Evolutionary conservation across 2,113 vertebrate species (phyloP).

Genomic region (Cricetomys ansorgei): DNA sequence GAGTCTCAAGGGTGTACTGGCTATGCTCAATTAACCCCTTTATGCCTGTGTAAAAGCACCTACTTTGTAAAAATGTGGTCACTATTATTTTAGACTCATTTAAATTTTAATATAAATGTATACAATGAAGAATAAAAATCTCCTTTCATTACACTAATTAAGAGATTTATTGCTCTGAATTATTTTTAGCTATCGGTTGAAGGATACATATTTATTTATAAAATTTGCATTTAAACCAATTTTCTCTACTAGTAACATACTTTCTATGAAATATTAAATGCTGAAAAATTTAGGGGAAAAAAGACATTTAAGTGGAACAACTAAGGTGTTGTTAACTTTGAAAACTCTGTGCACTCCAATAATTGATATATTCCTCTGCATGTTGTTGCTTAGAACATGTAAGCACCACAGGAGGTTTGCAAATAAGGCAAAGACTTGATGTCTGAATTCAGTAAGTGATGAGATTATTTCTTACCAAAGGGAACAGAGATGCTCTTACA

Average conservation of each 20-base stretch:
- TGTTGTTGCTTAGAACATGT: rapidly evolving
- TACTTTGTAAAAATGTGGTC: conserved; percentile 33
- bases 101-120: conserved; percentile 59
- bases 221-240: conserved; percentile 21
- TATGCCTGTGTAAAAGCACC: conserved; percentile 35
- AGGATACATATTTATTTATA: background rate
- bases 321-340: background rate
- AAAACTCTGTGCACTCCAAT: background rate
- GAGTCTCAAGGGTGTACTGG: conserved; percentile 51
- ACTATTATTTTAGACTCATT: conserved; percentile 62
- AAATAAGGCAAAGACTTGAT: background rate
- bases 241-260: background rate
- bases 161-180: background rate
- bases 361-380: background rate
- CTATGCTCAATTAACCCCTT: conserved; percentile 74
- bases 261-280: background rate
- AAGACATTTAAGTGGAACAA: background rate
- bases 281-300: background rate
- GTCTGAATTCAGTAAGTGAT: background rate
- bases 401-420: background rate
- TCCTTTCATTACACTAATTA: background rate
- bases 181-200: conserved; percentile 11
- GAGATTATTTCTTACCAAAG: background rate
- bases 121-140: background rate
- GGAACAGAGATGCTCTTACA: background rate